Percentiles rank a stretch among this genome's conserved stretches.
Conservation (phyloP, 2,797 vertebrate genomes). For the Hylomyscus alleni region DNA sequence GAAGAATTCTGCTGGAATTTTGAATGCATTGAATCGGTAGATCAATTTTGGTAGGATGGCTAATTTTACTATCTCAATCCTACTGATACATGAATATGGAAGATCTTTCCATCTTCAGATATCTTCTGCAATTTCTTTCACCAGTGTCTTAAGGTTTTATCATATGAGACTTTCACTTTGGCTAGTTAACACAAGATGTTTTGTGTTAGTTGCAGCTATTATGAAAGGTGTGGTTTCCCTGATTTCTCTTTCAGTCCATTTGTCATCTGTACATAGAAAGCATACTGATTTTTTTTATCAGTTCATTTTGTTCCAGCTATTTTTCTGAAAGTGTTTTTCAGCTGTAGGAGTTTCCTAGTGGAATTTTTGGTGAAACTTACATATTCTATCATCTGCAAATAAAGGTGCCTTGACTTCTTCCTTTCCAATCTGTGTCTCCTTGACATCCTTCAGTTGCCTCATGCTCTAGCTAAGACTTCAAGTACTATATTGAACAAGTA, state of each 20-base stretch:
- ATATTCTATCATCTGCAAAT: background rate
- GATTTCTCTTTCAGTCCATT: background rate
- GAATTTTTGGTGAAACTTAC: background rate
- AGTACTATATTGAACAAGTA: background rate
- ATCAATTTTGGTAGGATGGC: background rate
- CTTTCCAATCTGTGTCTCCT: background rate
- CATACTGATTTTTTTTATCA: background rate
- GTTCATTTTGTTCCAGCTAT: background rate
- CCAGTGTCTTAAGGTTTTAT: background rate
- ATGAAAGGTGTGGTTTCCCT: background rate
- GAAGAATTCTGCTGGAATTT: background rate
- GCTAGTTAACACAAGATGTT: background rate
- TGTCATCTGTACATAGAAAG: background rate
- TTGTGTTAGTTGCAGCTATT: background rate
- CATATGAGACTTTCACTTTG: background rate
- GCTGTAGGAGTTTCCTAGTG: too few relatives aligned
- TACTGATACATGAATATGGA: background rate
- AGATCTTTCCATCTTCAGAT: background rate
- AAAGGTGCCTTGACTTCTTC: background rate
- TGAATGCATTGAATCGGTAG: background rate
- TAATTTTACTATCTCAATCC: background rate
- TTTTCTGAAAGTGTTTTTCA: background rate
- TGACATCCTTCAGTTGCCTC: background rate
- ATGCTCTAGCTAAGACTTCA: background rate
- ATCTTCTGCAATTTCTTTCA: background rate